Base-by-base conservation (phyloP, 2,888 invertebrate species). In the Eulithis testata region DNA sequence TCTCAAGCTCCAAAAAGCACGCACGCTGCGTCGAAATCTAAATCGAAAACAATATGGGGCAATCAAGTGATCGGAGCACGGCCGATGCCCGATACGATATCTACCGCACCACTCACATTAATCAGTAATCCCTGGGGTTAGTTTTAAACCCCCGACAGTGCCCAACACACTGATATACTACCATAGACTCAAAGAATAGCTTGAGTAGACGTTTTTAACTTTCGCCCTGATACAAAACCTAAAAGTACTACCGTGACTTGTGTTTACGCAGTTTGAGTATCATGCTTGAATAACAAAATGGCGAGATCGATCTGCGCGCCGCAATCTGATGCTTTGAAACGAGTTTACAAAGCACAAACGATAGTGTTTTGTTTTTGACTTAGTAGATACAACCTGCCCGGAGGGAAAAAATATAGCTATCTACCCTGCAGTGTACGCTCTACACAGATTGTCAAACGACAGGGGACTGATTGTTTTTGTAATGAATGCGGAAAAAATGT, bases 21-120 rank as follows among this genome's bases (percentile, higher is more conserved):
- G 66, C 67, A 68, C 73, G 49, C 21, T 49, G 14, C 49, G 63
- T 66, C 45, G 70, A 66, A 68, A 60, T 67, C 71, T 70, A 71
- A 73, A 73, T 70, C 70, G 75, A 72, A 76, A 74, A 68, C 73
- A 74, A 78, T 76, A 73, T 72, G 60, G 73, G 73, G 71, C 76
- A 75, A 76, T 76, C 76, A 74, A 69, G 69, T 66, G 71, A 74
- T 71, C 73, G 65, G 55, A 65, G 68, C 68, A 55, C 65, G 63
- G 63, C 54, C 63, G 63, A 54, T 59, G 65, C 36, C n/a, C 67
- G 73, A 75, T 70, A 68, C 69, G 71, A 69, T 74, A 75, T 75
- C 76, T 69, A 80, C 74, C 66, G 72, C 76, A 73, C 71, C 37
- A 53, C 53, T 65, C 66, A 78, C 85, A 83, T 85, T 84, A 85